A percentile compares a stretch with the other conserved stretches of the same genome.
These are phyloP conservation scores for Rhipidura dahli DNA, from an alignment of 2,113 vertebrate species.

Conservation along the genomic window DNA sequence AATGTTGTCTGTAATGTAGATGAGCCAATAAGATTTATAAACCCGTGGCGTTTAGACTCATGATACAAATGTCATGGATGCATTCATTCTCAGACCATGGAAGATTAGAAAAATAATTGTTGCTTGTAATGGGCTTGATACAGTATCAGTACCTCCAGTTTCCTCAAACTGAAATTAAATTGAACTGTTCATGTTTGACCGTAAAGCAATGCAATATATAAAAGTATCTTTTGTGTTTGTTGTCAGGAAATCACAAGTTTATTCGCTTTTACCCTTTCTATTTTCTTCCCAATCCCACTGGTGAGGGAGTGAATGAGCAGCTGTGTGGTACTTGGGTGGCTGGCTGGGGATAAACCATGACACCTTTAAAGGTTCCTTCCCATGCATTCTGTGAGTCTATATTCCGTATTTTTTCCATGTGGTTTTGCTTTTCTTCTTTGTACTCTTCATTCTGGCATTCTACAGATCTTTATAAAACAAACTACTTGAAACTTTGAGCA, in stretches of 20 bases:
- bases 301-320: not conserved
- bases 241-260: not conserved
- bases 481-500: not conserved
- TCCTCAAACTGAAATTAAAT: not conserved
- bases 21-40: not conserved
- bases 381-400: too few species aligned
- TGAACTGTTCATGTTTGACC: not conserved
- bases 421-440: not conserved
- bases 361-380: not conserved
- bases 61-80: too few species aligned
- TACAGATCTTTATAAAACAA: not conserved
- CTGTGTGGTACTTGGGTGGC: not conserved
- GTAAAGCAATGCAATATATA: not conserved
- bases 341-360: not conserved
- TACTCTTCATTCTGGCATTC: not conserved
- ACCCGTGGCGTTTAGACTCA: not conserved
- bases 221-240: not conserved
- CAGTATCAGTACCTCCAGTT: not conserved
- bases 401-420: not conserved
- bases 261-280: not conserved
- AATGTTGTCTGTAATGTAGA: not conserved
- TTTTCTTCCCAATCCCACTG: not conserved
- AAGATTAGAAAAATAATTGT: not conserved
- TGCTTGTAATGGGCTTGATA: not conserved
- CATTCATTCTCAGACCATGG: rapidly evolving